phyloP scores from a whole-genome alignment of 2,797 vertebrate genomes.

The Melanotaenia trifasciata region DNA sequence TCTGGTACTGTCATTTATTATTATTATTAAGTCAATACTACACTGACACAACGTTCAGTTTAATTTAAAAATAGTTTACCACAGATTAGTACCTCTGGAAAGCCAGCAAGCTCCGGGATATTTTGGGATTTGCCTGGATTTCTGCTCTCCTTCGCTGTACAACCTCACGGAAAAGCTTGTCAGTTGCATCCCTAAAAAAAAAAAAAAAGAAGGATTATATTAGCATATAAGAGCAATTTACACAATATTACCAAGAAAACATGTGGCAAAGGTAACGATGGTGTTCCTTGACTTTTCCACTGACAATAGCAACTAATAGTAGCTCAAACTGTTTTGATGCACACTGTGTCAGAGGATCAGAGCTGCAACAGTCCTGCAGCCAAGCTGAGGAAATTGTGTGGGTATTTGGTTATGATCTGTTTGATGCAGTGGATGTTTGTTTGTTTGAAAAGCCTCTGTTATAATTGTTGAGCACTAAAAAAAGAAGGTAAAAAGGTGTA shows the following conservation, averaged over 20 bases:
- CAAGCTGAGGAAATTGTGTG: background rate
- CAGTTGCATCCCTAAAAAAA: constrained; percentile 87
- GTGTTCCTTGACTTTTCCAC: background rate
- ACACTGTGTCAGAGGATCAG: background rate
- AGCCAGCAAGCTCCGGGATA: constrained; percentile 83
- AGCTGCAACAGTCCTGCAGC: background rate
- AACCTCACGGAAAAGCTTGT: constrained; percentile 89
- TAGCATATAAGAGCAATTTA: background rate
- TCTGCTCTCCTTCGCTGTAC: constrained; percentile 85
- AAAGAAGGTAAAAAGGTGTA: no score
- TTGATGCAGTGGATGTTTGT: background rate
- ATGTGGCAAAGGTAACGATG: background rate
- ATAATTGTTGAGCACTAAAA: no score
- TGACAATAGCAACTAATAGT: no score
- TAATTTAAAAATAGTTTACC: background rate
- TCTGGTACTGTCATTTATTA: background rate
- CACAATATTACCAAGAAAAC: background rate
- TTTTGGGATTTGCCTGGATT: constrained; percentile 84
- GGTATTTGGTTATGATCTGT: background rate
- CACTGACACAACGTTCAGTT: background rate
- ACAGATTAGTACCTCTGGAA: constrained; percentile 85
- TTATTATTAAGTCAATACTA: background rate
- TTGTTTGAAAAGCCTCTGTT: background rate
- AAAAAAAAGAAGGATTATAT: background rate
- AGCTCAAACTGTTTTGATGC: background rate